A percentile compares a stretch with the other conserved stretches of the same genome.
These are phyloP conservation scores for Drosophila ezoana DNA, from an alignment of 2,888 invertebrate genomes.

Conservation along the genomic window DNA sequence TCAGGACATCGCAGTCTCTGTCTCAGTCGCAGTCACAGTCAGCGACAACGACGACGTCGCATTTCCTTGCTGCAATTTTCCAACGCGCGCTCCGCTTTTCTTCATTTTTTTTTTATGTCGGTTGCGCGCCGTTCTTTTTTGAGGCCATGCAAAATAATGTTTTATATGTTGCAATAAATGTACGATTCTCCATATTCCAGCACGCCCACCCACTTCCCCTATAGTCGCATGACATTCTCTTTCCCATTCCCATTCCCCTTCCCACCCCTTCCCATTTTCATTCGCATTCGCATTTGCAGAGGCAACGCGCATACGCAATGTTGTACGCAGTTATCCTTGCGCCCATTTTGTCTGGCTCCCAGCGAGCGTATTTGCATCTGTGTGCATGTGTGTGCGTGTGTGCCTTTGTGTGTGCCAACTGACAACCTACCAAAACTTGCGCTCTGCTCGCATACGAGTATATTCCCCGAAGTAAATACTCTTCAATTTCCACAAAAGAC, in stretches of 20 bases:
- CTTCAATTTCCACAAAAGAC: constrained; percentile 25
- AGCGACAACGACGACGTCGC: constrained; percentile 59
- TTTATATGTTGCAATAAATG: constrained; percentile 80
- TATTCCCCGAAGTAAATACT: constrained; percentile 25
- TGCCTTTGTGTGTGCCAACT: constrained; percentile 39
- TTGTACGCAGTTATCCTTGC: constrained; percentile 77
- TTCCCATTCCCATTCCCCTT: not conserved
- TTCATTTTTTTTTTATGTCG: constrained; percentile 41
- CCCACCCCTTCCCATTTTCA: constrained; percentile 4
- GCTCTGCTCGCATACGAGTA: constrained; percentile 9
- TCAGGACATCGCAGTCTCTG: constrained; percentile 19
- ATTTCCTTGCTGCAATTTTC: constrained; percentile 75
- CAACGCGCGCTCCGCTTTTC: constrained; percentile 55
- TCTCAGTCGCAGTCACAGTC: not conserved
- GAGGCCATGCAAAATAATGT: constrained; percentile 79
- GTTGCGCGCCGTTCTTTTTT: constrained; percentile 59
- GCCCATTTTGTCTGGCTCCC: constrained; percentile 56
- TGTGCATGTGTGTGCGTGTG: constrained; percentile 10
- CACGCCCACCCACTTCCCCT: constrained; percentile 22
- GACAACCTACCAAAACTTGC: constrained; percentile 56
- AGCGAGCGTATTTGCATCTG: constrained; percentile 3
- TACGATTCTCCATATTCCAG: constrained; percentile 50
- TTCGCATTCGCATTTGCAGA: constrained; percentile 43
- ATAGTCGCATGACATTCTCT: constrained; percentile 49
- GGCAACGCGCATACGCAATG: constrained; percentile 74